These are phyloP conservation scores for Ptychodera flava DNA, from an alignment of 35 echinoderm and acorn worm species.

Conservation along the genomic window DNA sequence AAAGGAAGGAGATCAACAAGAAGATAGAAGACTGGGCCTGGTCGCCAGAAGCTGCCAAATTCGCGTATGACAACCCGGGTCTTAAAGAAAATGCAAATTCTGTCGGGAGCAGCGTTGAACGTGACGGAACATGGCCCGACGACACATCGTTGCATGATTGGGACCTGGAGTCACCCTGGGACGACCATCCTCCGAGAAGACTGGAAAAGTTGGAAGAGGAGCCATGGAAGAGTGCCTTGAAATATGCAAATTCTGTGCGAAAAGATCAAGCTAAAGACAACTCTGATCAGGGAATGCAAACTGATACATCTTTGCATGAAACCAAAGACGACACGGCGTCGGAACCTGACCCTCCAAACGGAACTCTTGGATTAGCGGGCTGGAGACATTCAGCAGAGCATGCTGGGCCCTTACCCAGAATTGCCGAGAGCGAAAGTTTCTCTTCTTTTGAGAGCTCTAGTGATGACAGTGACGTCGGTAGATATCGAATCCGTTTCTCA, in stretches of 20 bases:
- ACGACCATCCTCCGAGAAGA: neutral
- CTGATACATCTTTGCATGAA: neutral
- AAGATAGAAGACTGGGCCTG: neutral
- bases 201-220: neutral
- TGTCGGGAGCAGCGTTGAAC: neutral
- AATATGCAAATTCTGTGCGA: neutral
- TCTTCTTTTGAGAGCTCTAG: no score
- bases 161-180: neutral
- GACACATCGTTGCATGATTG: neutral
- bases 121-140: neutral
- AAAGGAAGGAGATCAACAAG: neutral
- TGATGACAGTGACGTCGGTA: no score
- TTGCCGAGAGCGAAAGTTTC: no score
- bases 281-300: neutral
- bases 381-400: no score
- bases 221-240: neutral
- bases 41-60: neutral
- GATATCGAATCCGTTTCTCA: no score
- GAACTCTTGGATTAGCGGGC: neutral
- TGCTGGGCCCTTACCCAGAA: no score
- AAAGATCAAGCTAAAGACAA: neutral
- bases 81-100: neutral
- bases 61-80: neutral
- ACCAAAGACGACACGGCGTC: neutral
- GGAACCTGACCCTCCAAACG: neutral